Evolutionary conservation across 2,797 vertebrate genomes (phyloP).

Genomic region (Paramormyrops hopkinsi): DNA sequence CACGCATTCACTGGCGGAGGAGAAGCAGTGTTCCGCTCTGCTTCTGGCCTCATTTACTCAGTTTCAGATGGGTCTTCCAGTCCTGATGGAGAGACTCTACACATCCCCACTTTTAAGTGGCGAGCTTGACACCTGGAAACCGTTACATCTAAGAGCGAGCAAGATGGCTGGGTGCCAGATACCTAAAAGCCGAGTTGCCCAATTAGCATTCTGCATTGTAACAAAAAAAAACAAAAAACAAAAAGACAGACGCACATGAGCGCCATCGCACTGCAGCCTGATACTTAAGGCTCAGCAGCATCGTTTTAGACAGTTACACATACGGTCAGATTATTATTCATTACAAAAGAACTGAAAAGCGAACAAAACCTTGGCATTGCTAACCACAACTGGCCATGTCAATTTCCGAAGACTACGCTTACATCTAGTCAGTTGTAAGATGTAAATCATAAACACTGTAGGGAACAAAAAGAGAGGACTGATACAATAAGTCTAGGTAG

Average conservation of each 20-base stretch:
- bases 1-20: background rate
- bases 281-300: background rate
- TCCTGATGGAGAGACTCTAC: background rate
- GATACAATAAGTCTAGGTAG: background rate
- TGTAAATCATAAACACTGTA: background rate
- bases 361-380: background rate
- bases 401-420: background rate
- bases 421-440: background rate
- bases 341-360: background rate
- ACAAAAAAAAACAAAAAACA: background rate
- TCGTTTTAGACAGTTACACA: background rate
- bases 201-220: background rate
- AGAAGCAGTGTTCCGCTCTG: background rate
- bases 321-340: background rate
- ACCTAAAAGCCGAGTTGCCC: background rate
- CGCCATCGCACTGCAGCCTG: background rate
- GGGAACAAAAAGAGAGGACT: background rate
- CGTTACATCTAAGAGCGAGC: background rate
- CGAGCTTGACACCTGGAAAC: background rate
- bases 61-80: background rate
- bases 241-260: background rate
- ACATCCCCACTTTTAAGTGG: background rate
- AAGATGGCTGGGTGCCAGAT: background rate
- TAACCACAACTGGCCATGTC: background rate
- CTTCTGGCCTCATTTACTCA: background rate